Percentiles rank a stretch among this genome's conserved stretches.
Conservation (phyloP, 2,113 vertebrate species). For the Microcebus griseorufus region DNA sequence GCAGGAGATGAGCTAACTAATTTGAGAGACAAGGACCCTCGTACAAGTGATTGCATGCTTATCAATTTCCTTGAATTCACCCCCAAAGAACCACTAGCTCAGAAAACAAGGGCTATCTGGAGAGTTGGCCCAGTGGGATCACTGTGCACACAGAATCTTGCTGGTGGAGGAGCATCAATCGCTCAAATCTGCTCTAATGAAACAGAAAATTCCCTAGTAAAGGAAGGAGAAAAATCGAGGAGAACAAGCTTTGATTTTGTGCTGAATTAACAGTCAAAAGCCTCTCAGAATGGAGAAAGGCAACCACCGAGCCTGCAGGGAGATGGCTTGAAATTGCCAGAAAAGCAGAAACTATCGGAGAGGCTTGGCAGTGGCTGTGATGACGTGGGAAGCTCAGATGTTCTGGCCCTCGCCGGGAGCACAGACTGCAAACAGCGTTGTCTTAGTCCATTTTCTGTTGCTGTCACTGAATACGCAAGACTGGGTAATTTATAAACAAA, state of each 20-base stretch:
- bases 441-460: neutral
- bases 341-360: neutral
- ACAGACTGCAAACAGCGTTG: neutral
- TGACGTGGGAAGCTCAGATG: neutral
- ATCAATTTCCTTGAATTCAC: neutral
- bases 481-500: neutral
- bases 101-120: neutral
- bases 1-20: neutral
- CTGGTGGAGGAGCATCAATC: neutral
- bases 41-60: rapidly evolving
- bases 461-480: neutral
- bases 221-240: neutral
- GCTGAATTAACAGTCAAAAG: slow-evolving; percentile 32
- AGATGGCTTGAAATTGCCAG: neutral
- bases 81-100: neutral
- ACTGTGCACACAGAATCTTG: neutral
- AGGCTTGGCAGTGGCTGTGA: neutral
- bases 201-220: slow-evolving; percentile 23
- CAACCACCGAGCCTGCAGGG: neutral
- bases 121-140: neutral
- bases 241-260: neutral
- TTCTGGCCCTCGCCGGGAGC: rapidly evolving
- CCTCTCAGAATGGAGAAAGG: neutral
- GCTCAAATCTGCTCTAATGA: slow-evolving; percentile 18
- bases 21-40: neutral